A percentile compares a stretch with the other conserved stretches of the same genome.
Conservation (phyloP, 2,113 vertebrate species). For the Chauna torquata region DNA sequence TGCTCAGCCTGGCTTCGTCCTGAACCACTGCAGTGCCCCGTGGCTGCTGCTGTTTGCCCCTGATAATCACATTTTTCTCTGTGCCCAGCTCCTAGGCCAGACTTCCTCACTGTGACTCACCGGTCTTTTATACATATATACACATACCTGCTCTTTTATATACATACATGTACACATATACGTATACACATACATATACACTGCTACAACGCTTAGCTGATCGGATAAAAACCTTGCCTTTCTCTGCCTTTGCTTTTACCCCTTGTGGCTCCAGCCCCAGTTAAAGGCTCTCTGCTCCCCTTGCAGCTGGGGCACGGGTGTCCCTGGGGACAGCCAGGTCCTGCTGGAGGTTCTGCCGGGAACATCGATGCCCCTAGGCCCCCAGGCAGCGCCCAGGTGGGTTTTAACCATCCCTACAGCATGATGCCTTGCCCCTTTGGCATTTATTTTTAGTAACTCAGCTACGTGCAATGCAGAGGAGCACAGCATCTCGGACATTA, state of each 20-base stretch:
- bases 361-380: neutral
- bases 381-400: neutral
- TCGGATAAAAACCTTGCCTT: neutral
- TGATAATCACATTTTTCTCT: neutral
- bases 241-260: neutral
- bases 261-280: fast-evolving
- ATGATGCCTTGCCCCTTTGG: neutral
- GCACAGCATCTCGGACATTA: neutral
- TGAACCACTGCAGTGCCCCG: neutral
- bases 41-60: neutral
- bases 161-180: neutral
- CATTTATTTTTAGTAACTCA: neutral
- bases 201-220: neutral
- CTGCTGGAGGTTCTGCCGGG: neutral
- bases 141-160: neutral
- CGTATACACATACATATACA: neutral
- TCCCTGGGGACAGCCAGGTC: neutral
- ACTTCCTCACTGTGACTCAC: neutral
- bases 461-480: neutral
- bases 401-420: fast-evolving
- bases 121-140: neutral
- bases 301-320: fast-evolving
- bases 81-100: neutral
- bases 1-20: neutral
- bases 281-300: neutral